Base-by-base conservation (phyloP, 2,113 vertebrate genomes). In the Gymnarchus niloticus region DNA sequence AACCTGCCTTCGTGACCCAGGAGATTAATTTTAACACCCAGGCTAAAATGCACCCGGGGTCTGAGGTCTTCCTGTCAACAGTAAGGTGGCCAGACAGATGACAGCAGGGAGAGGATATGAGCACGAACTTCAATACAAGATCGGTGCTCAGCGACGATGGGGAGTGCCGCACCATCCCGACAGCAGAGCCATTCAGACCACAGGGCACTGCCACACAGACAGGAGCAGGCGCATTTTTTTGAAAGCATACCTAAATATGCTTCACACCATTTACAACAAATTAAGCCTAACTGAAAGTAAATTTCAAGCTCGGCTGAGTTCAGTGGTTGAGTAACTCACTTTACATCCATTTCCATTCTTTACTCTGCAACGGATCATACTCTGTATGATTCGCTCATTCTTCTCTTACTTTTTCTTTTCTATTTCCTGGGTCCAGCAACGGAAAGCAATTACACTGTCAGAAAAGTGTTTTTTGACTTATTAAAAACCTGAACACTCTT, bases 221-320 rank as follows among this genome's bases (percentile, higher is more conserved):
- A 8, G 44, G 59, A 81, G 41, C 65, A 81, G 48, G 86, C 89
- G 88, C 88, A 37, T n/a, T 88, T 88, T 91, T 88, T 82, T 85
- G 51, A 82, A 87, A 77, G 95, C 93, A 95, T 91, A 92, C 94
- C 95, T 95, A 96, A 97, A 97, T 97, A 96, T 96, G 96, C 96
- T 97, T 96, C 96, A 97, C 95, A 95, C 96, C 96, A 96, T 94
- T 95, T 97, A 97, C 96, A 96, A 96, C 96, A 98, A 98, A 99
- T 98, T 97, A 97, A 94, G 96, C 96, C 97, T 97, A 91, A 88
- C 94, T 97, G 95, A 97, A 97, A 98, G 95, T 98, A 95, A 97
- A 99, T 98, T 97, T 99, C 97, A 97, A 96, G 97, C 96, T 95
- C 95, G 97, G 93, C 95, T 95, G 96, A 93, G 90, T 94, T 98